Base-by-base conservation (phyloP, 2,888 invertebrate genomes). In the Nephrocerus scutellatus region DNA sequence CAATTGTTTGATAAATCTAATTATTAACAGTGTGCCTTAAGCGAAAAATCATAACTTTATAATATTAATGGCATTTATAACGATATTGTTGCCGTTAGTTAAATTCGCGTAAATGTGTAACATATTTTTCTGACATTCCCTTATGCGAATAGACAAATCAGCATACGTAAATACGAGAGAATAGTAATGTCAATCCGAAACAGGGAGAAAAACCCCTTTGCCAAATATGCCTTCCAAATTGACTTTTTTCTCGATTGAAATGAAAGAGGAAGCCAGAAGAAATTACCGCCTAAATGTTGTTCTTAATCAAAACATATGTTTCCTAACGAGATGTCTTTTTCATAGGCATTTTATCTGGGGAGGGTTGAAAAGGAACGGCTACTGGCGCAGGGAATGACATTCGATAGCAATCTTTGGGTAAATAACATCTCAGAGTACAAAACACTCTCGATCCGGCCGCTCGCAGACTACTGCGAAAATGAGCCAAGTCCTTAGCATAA, bases 321-420 rank as follows among this genome's bases (percentile, higher is more conserved):
- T 60, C 56, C 62, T 63, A 63, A 63, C 63, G 63, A 63, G 62
- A 54, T 51, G 52, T 54, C 55, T 53, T 43, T 49, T 51, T 52
- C 55, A 53, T 46, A 44, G 36, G 41, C 26, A 26, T 26, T 7
- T 26, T 10, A 10, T 14, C 22, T 44, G 34, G 36, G 51, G 41
- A 43, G 49, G 22, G 30, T 33, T 9, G 20, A 32, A 30, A 12
- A 29, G 31, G 14, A 38, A 14, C 24, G 21, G 30, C 41, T 31
- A 13, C 20, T 20, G 16, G 33, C 22, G 12, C 43, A 39, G 48
- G 41, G 39, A 43, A 33, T n/a, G n/a, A 39, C 48, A 45, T 46
- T 51, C 44, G 49, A 39, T 44, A 44, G 36, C 44, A 38, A 46
- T 52, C 50, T 53, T 54, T 52, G 50, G 53, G 55, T 54, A 54